Percentiles rank a stretch among this genome's conserved stretches.
Evolutionary conservation across 2,888 invertebrate genomes (phyloP).

Genomic region (Conus canariensis): DNA sequence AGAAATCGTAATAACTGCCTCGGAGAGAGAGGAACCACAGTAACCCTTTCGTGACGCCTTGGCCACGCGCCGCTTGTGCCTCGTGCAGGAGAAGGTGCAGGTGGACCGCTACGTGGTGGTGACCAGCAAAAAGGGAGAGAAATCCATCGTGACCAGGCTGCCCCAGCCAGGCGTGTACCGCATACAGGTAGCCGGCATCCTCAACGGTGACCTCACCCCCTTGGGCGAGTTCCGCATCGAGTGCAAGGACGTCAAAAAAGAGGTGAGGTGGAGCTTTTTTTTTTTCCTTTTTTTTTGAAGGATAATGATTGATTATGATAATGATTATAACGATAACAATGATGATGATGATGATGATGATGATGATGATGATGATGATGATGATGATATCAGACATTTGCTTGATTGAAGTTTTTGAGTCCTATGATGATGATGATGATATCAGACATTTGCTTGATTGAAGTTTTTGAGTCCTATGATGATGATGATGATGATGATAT

Average conservation of each 20-base stretch:
- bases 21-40: background rate
- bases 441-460: too few species aligned
- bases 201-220: background rate
- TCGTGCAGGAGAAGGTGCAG: background rate
- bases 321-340: background rate
- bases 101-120: constrained; percentile 19
- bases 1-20: too few species aligned
- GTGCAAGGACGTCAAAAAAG: background rate
- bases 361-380: too few species aligned
- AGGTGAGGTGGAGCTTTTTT: background rate
- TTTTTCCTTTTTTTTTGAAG: background rate
- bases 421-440: too few species aligned
- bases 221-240: constrained; percentile 36
- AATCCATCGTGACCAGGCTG: constrained; percentile 23
- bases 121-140: constrained; percentile 16
- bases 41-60: too few species aligned
- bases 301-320: too few species aligned
- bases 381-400: too few species aligned
- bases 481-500: too few species aligned
- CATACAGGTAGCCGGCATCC: constrained; percentile 15
- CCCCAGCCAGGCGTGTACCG: constrained; percentile 26
- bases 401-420: too few species aligned
- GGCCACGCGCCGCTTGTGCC: too few species aligned
- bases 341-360: background rate
- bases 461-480: too few species aligned